Conservation (phyloP, 53 echinoderm and acorn worm species). For the Arbacia lixula region DNA sequence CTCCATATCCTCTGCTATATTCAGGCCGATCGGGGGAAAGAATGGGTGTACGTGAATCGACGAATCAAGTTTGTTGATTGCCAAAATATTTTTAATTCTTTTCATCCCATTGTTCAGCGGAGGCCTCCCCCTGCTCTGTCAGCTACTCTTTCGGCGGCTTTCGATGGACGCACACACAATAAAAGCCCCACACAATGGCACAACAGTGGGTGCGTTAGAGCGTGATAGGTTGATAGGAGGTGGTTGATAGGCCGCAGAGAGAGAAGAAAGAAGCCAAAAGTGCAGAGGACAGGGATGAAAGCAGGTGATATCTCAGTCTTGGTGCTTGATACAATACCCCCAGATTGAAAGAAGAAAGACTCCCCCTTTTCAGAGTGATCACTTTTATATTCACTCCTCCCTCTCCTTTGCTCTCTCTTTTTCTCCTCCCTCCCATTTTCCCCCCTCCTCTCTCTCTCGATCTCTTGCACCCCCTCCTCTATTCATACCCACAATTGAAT, state of each 20-base stretch:
- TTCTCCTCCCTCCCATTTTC: no score
- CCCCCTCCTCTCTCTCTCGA: neutral
- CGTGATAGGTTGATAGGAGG: neutral
- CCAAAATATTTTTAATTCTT: conserved; percentile 52
- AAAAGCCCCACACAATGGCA: conserved; percentile 19
- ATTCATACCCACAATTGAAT: neutral
- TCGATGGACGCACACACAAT: no score
- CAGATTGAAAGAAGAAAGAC: conserved; percentile 20
- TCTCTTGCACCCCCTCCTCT: neutral
- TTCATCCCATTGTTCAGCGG: conserved; percentile 47
- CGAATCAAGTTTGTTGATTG: conserved; percentile 51
- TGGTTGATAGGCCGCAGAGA: neutral
- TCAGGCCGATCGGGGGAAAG: no score
- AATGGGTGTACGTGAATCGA: neutral
- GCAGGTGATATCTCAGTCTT: conserved; percentile 33
- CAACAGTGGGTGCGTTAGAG: conserved; percentile 7
- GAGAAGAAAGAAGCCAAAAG: conserved; percentile 5
- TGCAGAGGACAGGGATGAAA: conserved; percentile 9
- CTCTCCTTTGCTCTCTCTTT: neutral
- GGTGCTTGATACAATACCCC: neutral
- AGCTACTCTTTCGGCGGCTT: conserved; percentile 24
- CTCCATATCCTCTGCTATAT: no score
- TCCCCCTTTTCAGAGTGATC: conserved; percentile 32
- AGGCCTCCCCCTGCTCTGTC: conserved; percentile 8
- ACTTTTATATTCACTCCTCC: neutral